Percentiles rank a stretch among this genome's conserved stretches.
Conservation (phyloP, 2,888 invertebrate genomes). For the Punctoribates punctum region DNA sequence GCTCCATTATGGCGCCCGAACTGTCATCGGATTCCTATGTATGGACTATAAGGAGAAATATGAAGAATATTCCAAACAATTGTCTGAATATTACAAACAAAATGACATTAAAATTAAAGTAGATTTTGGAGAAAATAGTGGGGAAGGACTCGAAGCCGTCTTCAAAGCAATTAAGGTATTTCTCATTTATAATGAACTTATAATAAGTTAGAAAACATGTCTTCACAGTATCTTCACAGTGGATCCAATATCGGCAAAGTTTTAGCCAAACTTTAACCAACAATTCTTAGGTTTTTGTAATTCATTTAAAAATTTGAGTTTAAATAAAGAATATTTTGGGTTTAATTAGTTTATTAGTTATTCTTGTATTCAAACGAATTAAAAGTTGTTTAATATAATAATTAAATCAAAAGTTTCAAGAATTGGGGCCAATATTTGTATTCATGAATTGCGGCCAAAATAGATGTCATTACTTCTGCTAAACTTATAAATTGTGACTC, state of each 20-base stretch:
- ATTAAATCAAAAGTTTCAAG: too few species aligned
- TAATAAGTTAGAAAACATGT: not conserved
- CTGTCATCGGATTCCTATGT: conserved; percentile 30
- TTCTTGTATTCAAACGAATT: too few species aligned
- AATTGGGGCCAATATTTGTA: too few species aligned
- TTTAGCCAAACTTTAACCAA: not conserved
- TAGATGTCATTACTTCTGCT: too few species aligned
- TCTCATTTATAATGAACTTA: not conserved
- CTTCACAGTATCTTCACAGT: conserved; percentile 28
- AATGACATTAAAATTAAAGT: conserved; percentile 7
- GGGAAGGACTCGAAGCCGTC: not conserved
- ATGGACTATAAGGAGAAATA: conserved; percentile 31
- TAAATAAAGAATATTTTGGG: too few species aligned
- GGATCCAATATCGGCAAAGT: conserved; percentile 28
- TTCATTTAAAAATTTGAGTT: too few species aligned
- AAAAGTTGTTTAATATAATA: too few species aligned
- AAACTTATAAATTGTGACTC: too few species aligned
- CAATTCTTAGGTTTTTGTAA: too few species aligned
- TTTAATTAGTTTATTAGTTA: too few species aligned
- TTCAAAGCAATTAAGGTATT: conserved; percentile 28
- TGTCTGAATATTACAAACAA: conserved; percentile 20
- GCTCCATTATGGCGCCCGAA: conserved; percentile 39
- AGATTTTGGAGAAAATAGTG: conserved; percentile 1
- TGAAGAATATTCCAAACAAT: conserved; percentile 16
- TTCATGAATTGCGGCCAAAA: too few species aligned